Evolutionary conservation across 2,113 vertebrate genomes (phyloP), one percentile per base, ranked within the genome.

Genomic region (Sebastes schlegelii): DNA sequence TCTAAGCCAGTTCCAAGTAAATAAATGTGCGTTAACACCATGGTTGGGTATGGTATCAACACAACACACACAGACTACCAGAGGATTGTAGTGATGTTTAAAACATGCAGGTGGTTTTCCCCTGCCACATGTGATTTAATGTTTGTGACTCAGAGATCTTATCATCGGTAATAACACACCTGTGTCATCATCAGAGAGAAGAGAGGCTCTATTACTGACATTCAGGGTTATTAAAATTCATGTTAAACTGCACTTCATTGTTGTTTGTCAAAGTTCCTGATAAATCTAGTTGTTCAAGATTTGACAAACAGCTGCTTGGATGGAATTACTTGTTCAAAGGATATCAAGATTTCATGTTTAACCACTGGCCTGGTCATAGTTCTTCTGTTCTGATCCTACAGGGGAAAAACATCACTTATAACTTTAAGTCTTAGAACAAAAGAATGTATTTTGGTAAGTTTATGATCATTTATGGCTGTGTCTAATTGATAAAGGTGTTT

Each of bases 161-260:
- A 54, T 74, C 54, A 1, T 67, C 54, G 26, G 45, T 62, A 69
- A 80, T 78, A 74, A 67, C 70, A 83, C 73, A 48, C 63, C 26
- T 66, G 8, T 65, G 54, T 21, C 46, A 14, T 76, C 23, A 78
- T 86, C 74, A 81, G 46, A 77, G 77, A 63, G 69, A 74, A n/a
- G 48, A 54, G 23, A 70, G 26, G 46, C 74, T 23, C 49, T 46
- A 6, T 40, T 45, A 8, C 17, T 4, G 23, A 21, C 9, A 45
- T 5, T 26, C 11, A 9, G 46, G 0, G 11, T 62, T 49, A 68
- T 68, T 71, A 26, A 74, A 74, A 55, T 65, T 71, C 23, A 49
- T 70, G 48, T 63, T 73, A 46, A 74, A 57, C 73, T 52, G 26
- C 55, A 63, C 58, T 49, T 77, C 51, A 67, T 5, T 48, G 12